Percentiles rank a stretch among this genome's conserved stretches.
Evolutionary conservation across 2,113 vertebrate genomes (phyloP).

Genomic region (Aptenodytes forsteri): DNA sequence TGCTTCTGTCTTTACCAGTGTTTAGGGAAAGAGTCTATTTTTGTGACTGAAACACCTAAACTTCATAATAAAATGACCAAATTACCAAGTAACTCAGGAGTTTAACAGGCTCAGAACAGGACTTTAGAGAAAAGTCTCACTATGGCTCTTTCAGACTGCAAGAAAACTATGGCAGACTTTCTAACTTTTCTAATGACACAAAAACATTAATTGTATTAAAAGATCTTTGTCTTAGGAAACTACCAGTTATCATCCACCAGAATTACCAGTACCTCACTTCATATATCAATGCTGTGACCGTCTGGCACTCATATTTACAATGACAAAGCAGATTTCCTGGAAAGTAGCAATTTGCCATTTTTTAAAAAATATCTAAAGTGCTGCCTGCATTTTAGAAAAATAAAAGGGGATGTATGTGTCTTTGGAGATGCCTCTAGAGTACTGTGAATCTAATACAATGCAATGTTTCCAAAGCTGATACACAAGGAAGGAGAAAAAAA

Average conservation of each 20-base stretch:
- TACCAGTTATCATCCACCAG: neutral
- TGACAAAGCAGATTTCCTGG: neutral
- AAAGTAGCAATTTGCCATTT: neutral
- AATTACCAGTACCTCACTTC: neutral
- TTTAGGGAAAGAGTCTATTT: neutral
- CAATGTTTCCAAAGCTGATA: neutral
- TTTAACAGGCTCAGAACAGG: neutral
- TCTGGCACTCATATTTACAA: neutral
- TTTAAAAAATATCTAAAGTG: neutral
- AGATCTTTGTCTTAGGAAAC: neutral
- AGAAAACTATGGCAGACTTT: neutral
- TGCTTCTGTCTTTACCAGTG: neutral
- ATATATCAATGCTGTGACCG: accelerated
- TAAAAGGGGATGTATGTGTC: neutral
- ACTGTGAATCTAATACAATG: neutral
- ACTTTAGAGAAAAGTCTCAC: neutral
- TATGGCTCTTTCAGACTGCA: neutral
- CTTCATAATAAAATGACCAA: neutral
- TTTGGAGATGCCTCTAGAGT: neutral
- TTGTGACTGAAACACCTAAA: neutral
- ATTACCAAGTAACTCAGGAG: neutral
- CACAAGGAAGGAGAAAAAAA: neutral
- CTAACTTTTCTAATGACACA: neutral
- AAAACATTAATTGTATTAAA: neutral
- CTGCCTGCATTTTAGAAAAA: neutral